These are phyloP conservation scores for Palythoa heliodiscus DNA, from an alignment of 92 coral and sea anemone genomes.

Conservation along the genomic window DNA sequence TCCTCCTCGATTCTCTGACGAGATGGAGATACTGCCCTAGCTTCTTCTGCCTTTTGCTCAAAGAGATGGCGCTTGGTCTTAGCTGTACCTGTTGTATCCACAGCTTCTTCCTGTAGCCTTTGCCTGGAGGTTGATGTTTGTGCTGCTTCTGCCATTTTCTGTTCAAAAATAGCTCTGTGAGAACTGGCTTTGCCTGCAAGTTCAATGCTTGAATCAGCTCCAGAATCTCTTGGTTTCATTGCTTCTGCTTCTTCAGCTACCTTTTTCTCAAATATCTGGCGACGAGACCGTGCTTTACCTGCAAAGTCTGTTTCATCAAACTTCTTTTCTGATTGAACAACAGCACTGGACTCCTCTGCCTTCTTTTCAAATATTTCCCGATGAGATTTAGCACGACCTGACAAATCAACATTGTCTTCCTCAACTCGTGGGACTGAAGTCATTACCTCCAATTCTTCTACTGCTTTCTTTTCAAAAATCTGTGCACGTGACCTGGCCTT, in stretches of 20 bases:
- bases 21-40: slow-evolving; percentile 55
- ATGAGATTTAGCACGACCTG: slow-evolving; percentile 35
- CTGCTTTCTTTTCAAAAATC: slow-evolving; percentile 79
- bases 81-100: slow-evolving; percentile 64
- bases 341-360: slow-evolving; percentile 26
- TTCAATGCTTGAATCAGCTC: slow-evolving; percentile 63
- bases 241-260: slow-evolving; percentile 58
- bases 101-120: slow-evolving; percentile 61
- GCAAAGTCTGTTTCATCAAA: slow-evolving; percentile 60
- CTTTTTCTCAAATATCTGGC: slow-evolving; percentile 71
- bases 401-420: slow-evolving; percentile 54
- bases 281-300: slow-evolving; percentile 73
- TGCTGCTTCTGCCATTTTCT: slow-evolving; percentile 61
- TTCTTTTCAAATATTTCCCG: slow-evolving; percentile 36
- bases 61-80: slow-evolving; percentile 76
- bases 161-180: slow-evolving; percentile 66
- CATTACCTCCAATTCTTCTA: slow-evolving; percentile 65
- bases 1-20: slow-evolving; percentile 53
- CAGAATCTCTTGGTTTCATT: slow-evolving; percentile 9
- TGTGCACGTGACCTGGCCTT: slow-evolving; percentile 74
- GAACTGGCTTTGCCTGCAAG: slow-evolving; percentile 66
- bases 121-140: slow-evolving; percentile 57
- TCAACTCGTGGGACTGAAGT: slow-evolving; percentile 76
- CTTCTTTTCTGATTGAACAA: slow-evolving; percentile 32
- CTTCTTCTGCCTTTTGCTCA: slow-evolving; percentile 79